Percentiles rank a stretch among this genome's conserved stretches.
phyloP scores from a whole-genome alignment of 2,113 vertebrate genomes.

The Chrysemys picta region DNA sequence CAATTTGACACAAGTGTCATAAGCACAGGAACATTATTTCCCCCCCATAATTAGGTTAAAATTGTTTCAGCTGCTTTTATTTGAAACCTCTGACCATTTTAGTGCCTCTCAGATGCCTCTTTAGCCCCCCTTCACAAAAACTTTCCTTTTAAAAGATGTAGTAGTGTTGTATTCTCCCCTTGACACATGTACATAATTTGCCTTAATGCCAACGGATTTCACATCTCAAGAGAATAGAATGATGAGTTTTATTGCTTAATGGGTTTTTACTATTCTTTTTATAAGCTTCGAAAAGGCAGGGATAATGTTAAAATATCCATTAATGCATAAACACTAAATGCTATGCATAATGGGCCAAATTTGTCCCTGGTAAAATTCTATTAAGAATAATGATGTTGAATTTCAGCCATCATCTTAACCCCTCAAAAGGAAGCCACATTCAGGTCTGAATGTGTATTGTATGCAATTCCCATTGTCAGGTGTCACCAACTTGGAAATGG shows the following conservation, averaged over 20 bases:
- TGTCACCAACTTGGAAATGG: not conserved
- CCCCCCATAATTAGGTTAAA: not conserved
- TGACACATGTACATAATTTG: not conserved
- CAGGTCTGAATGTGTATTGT: not conserved
- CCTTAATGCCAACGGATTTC: not conserved
- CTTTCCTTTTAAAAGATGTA: not conserved
- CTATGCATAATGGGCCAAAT: not conserved
- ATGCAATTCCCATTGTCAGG: not conserved
- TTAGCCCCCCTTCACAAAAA: not conserved
- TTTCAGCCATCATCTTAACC: not conserved
- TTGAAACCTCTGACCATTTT: not conserved
- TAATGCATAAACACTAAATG: not conserved
- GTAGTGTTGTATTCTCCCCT: not conserved
- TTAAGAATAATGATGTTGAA: not conserved
- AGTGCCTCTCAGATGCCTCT: not conserved
- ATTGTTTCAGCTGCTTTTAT: not conserved
- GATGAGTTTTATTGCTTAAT: not conserved
- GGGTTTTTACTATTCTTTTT: not conserved
- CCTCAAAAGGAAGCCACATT: not conserved
- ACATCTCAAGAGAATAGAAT: not conserved
- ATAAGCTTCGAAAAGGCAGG: not conserved
- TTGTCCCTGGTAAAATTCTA: not conserved
- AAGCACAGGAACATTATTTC: not conserved
- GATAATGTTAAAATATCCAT: not conserved
- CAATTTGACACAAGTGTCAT: not conserved